Percentiles rank a stretch among this genome's conserved stretches.
Evolutionary conservation across 2,888 invertebrate species (phyloP).

Genomic region (Watsonalla cultraria): DNA sequence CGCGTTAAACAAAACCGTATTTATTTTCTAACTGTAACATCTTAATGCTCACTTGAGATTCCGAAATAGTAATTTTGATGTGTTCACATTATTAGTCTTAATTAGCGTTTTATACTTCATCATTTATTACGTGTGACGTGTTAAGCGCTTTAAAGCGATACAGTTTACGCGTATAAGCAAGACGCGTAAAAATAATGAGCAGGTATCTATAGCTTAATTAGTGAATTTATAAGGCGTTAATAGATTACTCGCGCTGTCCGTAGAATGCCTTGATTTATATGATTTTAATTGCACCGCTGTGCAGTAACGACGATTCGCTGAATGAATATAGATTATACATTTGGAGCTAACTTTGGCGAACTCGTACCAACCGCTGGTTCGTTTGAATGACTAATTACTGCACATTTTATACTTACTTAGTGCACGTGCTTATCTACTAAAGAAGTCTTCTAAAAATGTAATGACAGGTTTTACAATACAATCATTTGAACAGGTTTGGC

Average conservation of each 20-base stretch:
- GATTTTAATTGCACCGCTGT: slow-evolving; percentile 51
- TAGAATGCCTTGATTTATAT: slow-evolving; percentile 48
- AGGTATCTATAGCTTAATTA: slow-evolving; percentile 3
- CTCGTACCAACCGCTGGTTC: slow-evolving; percentile 18
- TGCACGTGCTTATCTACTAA: too few species aligned
- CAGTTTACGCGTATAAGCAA: neutral
- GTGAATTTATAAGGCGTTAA: slow-evolving; percentile 12
- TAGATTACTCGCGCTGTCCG: slow-evolving; percentile 12
- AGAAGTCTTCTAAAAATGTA: too few species aligned
- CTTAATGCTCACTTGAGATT: neutral
- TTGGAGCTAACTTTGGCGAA: slow-evolving; percentile 25
- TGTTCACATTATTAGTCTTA: neutral
- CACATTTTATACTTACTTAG: neutral
- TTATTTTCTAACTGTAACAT: too few species aligned
- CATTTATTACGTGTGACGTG: neutral
- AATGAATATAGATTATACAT: slow-evolving; percentile 43
- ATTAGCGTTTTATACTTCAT: neutral
- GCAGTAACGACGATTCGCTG: slow-evolving; percentile 21
- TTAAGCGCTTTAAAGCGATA: neutral
- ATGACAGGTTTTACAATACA: too few species aligned
- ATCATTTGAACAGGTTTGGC: too few species aligned
- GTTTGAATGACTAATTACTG: slow-evolving; percentile 20
- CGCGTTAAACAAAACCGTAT: too few species aligned
- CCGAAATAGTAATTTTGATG: neutral
- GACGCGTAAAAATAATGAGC: neutral